Percentiles rank a stretch among this genome's conserved stretches.
These are phyloP conservation scores for Spea hammondii DNA, from an alignment of 2,797 vertebrate species.

Conservation along the genomic window DNA sequence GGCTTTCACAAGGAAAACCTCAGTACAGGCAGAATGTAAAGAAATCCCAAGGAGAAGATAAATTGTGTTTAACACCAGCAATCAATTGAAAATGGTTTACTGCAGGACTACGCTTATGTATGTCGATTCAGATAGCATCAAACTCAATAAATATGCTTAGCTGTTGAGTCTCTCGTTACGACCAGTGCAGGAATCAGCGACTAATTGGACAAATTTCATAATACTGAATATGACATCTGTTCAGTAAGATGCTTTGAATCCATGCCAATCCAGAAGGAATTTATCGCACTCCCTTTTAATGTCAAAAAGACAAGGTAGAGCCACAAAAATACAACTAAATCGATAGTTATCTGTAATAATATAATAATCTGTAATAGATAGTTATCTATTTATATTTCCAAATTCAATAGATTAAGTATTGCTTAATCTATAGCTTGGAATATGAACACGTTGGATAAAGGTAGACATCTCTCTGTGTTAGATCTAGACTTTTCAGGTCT, in stretches of 20 bases:
- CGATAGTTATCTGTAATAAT: no score
- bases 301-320: slow-evolving; percentile 25
- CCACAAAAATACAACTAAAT: neutral
- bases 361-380: no score
- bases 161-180: slow-evolving; percentile 42
- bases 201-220: slow-evolving; percentile 49
- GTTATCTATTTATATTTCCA: no score
- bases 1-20: slow-evolving; percentile 6
- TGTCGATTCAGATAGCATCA: slow-evolving; percentile 51
- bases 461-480: no score
- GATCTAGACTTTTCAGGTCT: no score
- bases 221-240: slow-evolving; percentile 44
- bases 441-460: no score
- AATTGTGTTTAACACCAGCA: slow-evolving; percentile 29
- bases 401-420: no score
- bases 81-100: slow-evolving; percentile 49
- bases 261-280: slow-evolving; percentile 41
- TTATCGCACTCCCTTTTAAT: slow-evolving; percentile 27
- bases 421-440: no score
- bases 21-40: neutral
- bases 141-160: slow-evolving; percentile 51
- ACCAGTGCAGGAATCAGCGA: slow-evolving; percentile 29
- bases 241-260: slow-evolving; percentile 41
- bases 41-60: slow-evolving; percentile 10
- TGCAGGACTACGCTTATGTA: slow-evolving; percentile 25